A percentile compares a stretch with the other conserved stretches of the same genome.
These are phyloP conservation scores for Pollenia amentaria DNA, from an alignment of 2,888 invertebrate species.

Conservation along the genomic window DNA sequence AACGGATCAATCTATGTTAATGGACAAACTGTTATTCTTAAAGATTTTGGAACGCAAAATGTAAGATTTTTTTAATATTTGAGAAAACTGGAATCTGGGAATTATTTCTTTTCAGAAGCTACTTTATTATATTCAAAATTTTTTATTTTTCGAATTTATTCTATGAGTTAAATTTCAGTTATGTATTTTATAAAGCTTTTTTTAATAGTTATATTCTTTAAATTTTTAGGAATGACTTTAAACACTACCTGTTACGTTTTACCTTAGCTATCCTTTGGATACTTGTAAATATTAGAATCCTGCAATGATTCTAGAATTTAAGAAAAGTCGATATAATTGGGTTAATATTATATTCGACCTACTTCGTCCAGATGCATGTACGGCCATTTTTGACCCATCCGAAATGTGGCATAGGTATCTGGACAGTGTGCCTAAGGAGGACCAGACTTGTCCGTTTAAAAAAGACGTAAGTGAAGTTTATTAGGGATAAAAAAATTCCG, in stretches of 20 bases:
- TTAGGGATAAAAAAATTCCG: no score
- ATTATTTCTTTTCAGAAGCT: no score
- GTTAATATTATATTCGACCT: conserved; percentile 4
- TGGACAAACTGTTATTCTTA: not conserved
- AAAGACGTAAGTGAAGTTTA: conserved; percentile 21
- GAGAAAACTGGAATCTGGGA: no score
- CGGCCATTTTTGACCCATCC: not conserved
- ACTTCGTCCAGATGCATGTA: not conserved
- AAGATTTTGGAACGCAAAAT: not conserved
- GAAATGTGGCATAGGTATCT: conserved; percentile 24
- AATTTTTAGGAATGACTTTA: no score
- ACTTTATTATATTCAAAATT: no score
- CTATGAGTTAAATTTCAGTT: no score
- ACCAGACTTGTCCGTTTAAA: conserved; percentile 21
- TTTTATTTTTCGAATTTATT: no score
- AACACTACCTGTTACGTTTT: no score
- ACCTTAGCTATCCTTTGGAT: no score
- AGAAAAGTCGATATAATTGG: conserved; percentile 34
- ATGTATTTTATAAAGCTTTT: no score
- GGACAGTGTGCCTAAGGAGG: not conserved
- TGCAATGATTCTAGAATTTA: not conserved
- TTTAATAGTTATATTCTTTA: no score
- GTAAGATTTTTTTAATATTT: not conserved
- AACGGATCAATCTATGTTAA: conserved; percentile 10
- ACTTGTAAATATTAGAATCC: not conserved